A percentile compares a stretch with the other conserved stretches of the same genome.
Conservation (phyloP, 92 coral and sea anemone species). For the Chrysogorgia sp. region DNA sequence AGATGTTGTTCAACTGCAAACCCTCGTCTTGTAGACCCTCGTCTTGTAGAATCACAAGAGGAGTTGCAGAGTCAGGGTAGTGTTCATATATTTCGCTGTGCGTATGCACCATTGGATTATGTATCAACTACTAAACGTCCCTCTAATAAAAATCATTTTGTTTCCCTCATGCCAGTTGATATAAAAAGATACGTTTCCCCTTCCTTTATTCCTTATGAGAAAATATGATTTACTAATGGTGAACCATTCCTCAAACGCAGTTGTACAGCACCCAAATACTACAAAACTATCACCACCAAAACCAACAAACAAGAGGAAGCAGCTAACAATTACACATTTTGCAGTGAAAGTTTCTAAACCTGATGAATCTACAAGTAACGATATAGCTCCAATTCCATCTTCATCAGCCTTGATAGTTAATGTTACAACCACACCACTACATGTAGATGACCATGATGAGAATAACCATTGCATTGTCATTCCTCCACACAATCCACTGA, state of each 20-base stretch:
- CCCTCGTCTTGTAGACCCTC: neutral
- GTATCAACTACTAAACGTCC: conserved; percentile 24
- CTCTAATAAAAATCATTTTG: conserved; percentile 25
- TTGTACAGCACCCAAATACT: conserved; percentile 1
- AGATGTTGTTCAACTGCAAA: neutral
- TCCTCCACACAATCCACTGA: too few relatives aligned
- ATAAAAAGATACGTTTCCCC: neutral
- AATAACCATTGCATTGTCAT: neutral
- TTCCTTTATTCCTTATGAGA: neutral
- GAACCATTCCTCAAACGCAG: neutral
- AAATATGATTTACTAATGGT: neutral
- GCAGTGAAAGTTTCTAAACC: conserved; percentile 6
- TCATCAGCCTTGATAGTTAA: too few relatives aligned
- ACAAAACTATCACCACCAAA: neutral
- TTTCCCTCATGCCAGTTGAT: neutral
- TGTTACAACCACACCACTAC: too few relatives aligned
- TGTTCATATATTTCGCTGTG: conserved; percentile 34
- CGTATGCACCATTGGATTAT: conserved; percentile 8
- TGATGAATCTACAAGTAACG: too few relatives aligned
- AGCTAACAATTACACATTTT: too few relatives aligned
- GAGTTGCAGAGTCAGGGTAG: too few relatives aligned
- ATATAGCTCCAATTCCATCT: too few relatives aligned
- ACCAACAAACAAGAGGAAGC: too few relatives aligned
- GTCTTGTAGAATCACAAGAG: neutral
- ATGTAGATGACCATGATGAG: neutral